Evolutionary conservation across 2,113 vertebrate species (phyloP).

Genomic region (Microtus ochrogaster): DNA sequence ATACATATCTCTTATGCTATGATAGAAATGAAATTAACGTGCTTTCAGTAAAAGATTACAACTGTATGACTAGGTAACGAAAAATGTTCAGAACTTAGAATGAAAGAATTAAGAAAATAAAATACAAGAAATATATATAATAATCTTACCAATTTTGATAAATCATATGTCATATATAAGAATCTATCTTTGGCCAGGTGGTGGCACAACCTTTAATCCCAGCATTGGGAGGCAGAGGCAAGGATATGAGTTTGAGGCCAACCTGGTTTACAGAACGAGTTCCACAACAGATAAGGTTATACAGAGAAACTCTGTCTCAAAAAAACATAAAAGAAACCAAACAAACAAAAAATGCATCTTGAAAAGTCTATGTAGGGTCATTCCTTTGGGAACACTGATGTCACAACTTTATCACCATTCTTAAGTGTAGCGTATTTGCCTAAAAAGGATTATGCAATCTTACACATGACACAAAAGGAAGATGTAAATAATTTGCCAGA

Average conservation of each 20-base stretch:
- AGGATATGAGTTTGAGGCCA: neutral
- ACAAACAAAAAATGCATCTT: neutral
- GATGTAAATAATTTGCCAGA: neutral
- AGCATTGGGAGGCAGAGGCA: neutral
- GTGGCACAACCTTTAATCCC: neutral
- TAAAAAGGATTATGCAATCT: neutral
- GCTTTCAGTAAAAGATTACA: constrained; percentile 71
- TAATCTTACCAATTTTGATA: constrained; percentile 23
- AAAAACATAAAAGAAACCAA: neutral
- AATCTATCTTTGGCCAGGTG: neutral
- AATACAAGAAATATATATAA: neutral
- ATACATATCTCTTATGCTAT: constrained; percentile 49
- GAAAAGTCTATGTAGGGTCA: neutral
- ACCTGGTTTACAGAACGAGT: neutral
- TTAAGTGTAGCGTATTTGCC: constrained; percentile 23
- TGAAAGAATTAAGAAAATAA: constrained; percentile 69
- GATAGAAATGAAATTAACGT: constrained; percentile 62
- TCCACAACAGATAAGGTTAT: neutral
- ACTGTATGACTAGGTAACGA: constrained; percentile 62
- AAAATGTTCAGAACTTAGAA: constrained; percentile 70
- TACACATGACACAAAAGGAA: neutral
- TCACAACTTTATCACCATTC: neutral
- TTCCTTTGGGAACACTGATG: neutral
- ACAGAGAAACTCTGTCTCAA: neutral
- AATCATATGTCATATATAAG: neutral